Base-by-base conservation (phyloP, 2,888 invertebrate genomes). In the Acrobasis suavella region DNA sequence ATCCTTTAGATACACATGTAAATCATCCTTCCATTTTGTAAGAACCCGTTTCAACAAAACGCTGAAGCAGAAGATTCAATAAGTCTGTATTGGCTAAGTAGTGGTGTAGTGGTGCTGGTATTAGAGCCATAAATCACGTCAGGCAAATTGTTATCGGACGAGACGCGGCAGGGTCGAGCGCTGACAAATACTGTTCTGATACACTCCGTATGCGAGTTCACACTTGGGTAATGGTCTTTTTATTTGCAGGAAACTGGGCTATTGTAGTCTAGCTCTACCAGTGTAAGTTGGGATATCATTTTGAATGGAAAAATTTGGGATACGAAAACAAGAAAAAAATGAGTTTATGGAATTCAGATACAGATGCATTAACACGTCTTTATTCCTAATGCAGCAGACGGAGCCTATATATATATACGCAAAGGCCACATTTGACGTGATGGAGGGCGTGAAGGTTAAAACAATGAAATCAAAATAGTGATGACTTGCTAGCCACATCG, bases 91-190 rank as follows among this genome's bases (percentile, higher is more conserved):
- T 42, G 38, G 56, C 17, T 17, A 17, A 56, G 37, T 12, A 52
- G 52, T 37, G 15, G 39, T 17, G 1, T 22, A 56, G 17, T 56
- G 17, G 17, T 17, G 14, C 46, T 46, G 38, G 39, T 56, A 56
- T 56, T 56, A 22, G 42, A 56, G 22, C 39, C 56, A 56, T 56
- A 39, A 56, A 56, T 56, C 56, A 56, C 56, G 67, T 63, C 69
- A 74, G 81, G 82, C 85, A 86, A 87, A 89, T 87, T 86, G 87
- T 85, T 85, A 86, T 86, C 85, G 81, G 81, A 83, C 76, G 77
- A 81, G 82, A 82, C 79, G 77, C 38, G 75, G 73, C 72, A 68
- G 75, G 73, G 69, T 14, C 37, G 46, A 42, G 60, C 32, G 58
- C 64, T 66, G 66, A 65, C 67, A 67, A 66, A 67, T 67, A 64